Percentiles rank a stretch among this genome's conserved stretches.
phyloP scores from a whole-genome alignment of 2,797 vertebrate genomes.

The Pseudochirops corinnae region DNA sequence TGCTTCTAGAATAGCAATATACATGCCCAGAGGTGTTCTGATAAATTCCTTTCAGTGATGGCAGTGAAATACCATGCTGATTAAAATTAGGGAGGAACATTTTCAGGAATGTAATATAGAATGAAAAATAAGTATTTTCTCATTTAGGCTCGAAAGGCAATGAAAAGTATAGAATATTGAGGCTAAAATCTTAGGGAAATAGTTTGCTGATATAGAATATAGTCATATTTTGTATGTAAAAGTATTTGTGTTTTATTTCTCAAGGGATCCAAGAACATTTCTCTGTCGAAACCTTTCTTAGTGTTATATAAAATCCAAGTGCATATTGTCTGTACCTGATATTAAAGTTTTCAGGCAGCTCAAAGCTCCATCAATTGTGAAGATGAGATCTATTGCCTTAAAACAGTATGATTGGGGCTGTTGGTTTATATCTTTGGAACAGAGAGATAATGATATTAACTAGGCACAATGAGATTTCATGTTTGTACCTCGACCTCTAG shows the following conservation, averaged over 20 bases:
- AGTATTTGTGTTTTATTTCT: constrained; percentile 50
- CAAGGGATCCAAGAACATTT: constrained; percentile 1
- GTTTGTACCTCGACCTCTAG: constrained; percentile 16
- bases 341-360: background rate
- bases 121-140: constrained; percentile 60
- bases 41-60: constrained; percentile 54
- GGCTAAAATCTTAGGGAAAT: background rate
- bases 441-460: background rate
- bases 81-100: constrained; percentile 53
- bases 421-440: constrained; percentile 25
- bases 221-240: constrained; percentile 49
- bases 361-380: background rate
- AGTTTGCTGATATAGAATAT: constrained; percentile 2
- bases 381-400: constrained; percentile 1
- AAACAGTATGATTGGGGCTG: background rate
- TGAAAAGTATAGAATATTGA: constrained; percentile 19
- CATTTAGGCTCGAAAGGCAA: constrained; percentile 49
- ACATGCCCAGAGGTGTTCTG: constrained; percentile 19
- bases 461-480: background rate
- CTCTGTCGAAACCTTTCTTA: constrained; percentile 44
- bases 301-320: constrained; percentile 36
- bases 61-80: constrained; percentile 48
- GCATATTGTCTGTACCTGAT: background rate
- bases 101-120: constrained; percentile 54
- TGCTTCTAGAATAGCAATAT: constrained; percentile 43